These are phyloP conservation scores for Campylomormyrus numenius DNA, from an alignment of 2,113 vertebrate genomes.

Conservation along the genomic window DNA sequence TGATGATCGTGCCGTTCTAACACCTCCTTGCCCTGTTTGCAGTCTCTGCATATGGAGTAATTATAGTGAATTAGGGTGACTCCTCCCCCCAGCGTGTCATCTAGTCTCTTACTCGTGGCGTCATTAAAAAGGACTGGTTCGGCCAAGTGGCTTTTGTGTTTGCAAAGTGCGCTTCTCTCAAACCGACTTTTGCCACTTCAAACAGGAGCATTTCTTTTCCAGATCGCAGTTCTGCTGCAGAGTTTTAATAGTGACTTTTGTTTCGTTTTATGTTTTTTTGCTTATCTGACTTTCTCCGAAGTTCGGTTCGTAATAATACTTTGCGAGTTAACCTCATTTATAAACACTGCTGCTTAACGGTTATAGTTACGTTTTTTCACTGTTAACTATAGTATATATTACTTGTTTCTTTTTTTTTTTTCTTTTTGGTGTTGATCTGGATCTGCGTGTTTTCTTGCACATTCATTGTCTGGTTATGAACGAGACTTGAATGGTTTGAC, in stretches of 20 bases:
- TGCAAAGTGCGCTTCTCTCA: slow-evolving; percentile 42
- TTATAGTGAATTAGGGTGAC: not conserved
- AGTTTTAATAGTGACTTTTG: not conserved
- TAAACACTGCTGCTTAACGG: not conserved
- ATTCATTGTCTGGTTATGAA: not conserved
- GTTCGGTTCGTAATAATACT: not conserved
- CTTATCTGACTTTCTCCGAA: not conserved
- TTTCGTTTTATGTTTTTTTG: not conserved
- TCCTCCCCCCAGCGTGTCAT: not conserved
- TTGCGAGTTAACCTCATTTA: not conserved
- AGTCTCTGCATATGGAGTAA: not conserved
- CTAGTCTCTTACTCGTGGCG: not conserved
- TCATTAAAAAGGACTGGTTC: slow-evolving; percentile 36
- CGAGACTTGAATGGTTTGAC: not conserved
- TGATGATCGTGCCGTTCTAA: not conserved
- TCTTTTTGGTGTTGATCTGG: not conserved
- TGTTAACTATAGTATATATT: not conserved
- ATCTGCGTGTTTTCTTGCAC: not conserved
- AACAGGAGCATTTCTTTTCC: not conserved
- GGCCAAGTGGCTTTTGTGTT: slow-evolving; percentile 34
- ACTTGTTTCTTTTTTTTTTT: not conserved
- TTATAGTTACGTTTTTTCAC: not conserved
- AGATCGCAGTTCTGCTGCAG: not conserved
- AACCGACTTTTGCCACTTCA: slow-evolving; percentile 20
- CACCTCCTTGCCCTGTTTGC: not conserved